Evolutionary conservation across 2,888 invertebrate species (phyloP), one percentile per base, ranked within the genome.

Genomic region (Heteropelma amictum): DNA sequence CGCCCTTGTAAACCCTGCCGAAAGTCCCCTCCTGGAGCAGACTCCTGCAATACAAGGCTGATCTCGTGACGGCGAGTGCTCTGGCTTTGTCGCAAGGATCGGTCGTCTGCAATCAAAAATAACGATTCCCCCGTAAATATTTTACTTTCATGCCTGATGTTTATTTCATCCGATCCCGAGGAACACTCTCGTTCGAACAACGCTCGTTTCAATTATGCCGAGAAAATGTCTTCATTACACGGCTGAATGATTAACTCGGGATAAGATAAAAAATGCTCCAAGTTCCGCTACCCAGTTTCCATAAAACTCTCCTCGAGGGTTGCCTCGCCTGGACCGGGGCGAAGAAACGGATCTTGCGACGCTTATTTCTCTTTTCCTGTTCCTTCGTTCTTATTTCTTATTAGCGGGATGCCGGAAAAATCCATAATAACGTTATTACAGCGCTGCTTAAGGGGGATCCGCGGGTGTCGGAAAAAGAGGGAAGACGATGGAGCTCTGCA

Each of bases 21-120:
- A 97, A 98, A 47, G 97, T 97, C 30, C 97, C 98, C 90, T 95
- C 94, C 81, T 95, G 94, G 1, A 93, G 89, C 0, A 93, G 87
- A 53, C 91, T 91, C 75, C 92, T 92, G 26, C 93, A 89, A 6
- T 91, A 90, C 30, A 94, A 91, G 78, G 92, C 92, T 10, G 92
- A 90, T n/a, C 93, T 90, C 21, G 92, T 90, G 2, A 93, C 92
- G 2, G 92, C 90, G 21, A 94, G 90, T 45, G 92, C 89, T 14
- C 92, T 91, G 3, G 94, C 91, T 74, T 93, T 92, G 80, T 93
- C 93, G 1, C 92, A 92, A 1, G 93, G 93, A 79, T 90, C 90
- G 28, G 87, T 84, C 28, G 87, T 83, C 89, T 88, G 80, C 61
- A 84, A 81, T 61, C 75, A 65, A 30, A 68, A 35, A 45, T 68